Percentiles rank a stretch among this genome's conserved stretches.
Evolutionary conservation across 2,888 invertebrate species (phyloP).

Genomic region (Machimus rusticus): DNA sequence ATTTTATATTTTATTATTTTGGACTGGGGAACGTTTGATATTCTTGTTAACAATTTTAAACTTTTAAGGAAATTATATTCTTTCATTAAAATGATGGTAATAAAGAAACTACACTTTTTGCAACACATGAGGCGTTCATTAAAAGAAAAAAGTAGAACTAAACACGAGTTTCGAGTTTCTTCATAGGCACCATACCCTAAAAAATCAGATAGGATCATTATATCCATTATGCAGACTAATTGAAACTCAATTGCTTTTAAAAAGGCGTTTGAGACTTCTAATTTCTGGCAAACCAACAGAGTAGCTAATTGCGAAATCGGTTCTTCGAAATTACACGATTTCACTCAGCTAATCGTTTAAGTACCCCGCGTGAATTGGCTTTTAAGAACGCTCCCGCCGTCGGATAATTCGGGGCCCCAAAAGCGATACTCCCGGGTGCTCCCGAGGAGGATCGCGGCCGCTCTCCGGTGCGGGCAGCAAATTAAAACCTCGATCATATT

Average conservation of each 20-base stretch:
- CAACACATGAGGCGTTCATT: background rate
- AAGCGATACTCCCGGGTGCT: background rate
- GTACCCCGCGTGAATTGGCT: background rate
- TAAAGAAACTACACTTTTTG: background rate
- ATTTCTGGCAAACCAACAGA: background rate
- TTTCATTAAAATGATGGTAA: no score
- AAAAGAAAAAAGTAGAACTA: background rate
- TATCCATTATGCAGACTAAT: background rate
- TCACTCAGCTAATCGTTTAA: background rate
- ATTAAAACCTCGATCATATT: conserved; percentile 30
- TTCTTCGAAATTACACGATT: background rate
- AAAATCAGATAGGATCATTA: background rate
- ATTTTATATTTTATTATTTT: no score
- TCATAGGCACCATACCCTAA: background rate
- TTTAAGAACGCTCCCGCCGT: background rate
- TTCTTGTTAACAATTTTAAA: no score
- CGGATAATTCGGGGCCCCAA: background rate
- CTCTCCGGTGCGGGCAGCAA: background rate
- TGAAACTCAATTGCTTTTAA: background rate
- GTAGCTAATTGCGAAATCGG: background rate
- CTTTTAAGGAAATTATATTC: no score
- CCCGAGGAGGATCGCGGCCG: background rate
- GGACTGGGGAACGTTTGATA: no score
- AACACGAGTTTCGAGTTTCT: background rate
- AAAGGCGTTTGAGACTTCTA: background rate